Evolutionary conservation across 1,140 invertebrate genomes (phyloP).

Genomic region (Pollicipes pollicipes): DNA sequence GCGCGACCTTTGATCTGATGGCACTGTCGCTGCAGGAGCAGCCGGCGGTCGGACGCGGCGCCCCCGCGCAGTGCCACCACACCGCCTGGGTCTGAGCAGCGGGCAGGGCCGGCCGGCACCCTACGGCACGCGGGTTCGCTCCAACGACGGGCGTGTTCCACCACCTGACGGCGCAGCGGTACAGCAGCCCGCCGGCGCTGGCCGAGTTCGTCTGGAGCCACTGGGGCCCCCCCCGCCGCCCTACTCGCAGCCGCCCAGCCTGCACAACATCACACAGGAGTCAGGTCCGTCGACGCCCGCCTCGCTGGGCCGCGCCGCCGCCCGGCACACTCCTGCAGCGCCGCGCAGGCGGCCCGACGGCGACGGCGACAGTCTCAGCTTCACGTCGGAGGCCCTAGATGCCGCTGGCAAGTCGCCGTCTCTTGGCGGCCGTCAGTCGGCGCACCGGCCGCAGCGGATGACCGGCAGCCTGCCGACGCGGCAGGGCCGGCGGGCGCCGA

Average conservation of each 20-base stretch:
- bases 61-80: background rate
- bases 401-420: background rate
- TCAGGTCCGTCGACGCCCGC: background rate
- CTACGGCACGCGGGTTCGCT: slow-evolving; percentile 8
- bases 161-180: slow-evolving; percentile 11
- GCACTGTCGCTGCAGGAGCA: no score
- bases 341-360: background rate
- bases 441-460: background rate
- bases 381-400: background rate
- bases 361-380: background rate
- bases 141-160: slow-evolving; percentile 21
- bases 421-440: background rate
- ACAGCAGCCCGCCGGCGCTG: background rate
- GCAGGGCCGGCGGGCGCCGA: background rate
- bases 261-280: background rate
- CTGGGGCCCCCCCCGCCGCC: background rate
- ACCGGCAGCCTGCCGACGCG: background rate
- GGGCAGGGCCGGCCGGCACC: no score
- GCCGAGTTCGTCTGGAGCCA: background rate
- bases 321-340: background rate
- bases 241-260: background rate
- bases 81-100: background rate
- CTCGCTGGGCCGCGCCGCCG: background rate
- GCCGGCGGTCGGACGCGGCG: no score
- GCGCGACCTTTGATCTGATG: no score